phyloP scores from a whole-genome alignment of 2,113 vertebrate species.

The Sarotherodon lohbergeri region DNA sequence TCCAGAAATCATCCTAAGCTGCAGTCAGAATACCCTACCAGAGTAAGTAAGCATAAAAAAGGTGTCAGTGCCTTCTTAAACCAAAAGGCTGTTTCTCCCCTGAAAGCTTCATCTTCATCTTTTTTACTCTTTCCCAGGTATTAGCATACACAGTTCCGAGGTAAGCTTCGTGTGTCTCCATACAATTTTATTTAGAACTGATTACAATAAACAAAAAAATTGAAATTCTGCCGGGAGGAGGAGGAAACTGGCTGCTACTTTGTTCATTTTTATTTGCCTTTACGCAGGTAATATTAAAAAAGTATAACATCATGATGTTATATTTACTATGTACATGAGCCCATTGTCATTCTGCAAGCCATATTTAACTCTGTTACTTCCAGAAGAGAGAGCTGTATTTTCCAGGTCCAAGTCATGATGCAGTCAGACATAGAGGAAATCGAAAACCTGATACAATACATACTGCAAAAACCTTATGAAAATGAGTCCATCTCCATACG shows the following conservation, averaged over 20 bases:
- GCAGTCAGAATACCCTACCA: not conserved
- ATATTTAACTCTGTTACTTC: not conserved
- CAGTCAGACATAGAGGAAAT: slow-evolving; percentile 26
- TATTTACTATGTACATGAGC: not conserved
- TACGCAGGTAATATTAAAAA: not conserved
- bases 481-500: slow-evolving; percentile 9
- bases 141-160: not conserved
- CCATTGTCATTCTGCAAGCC: not conserved
- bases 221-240: not conserved
- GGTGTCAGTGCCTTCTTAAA: not conserved
- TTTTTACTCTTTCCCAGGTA: slow-evolving; percentile 8
- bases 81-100: not conserved
- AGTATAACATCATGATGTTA: not conserved
- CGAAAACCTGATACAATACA: slow-evolving; percentile 7
- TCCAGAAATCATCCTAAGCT: not conserved
- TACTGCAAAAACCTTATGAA: slow-evolving; percentile 38
- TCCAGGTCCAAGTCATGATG: slow-evolving; percentile 61
- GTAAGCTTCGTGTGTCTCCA: not conserved
- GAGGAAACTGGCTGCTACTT: not conserved
- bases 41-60: slow-evolving; percentile 21
- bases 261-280: not conserved
- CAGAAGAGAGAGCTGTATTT: slow-evolving; percentile 59
- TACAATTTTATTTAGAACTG: not conserved
- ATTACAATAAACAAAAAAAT: not conserved
- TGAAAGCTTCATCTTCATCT: not conserved